These are phyloP conservation scores for Chymomyza caudatula DNA, from an alignment of 2,888 invertebrate species.

Conservation along the genomic window DNA sequence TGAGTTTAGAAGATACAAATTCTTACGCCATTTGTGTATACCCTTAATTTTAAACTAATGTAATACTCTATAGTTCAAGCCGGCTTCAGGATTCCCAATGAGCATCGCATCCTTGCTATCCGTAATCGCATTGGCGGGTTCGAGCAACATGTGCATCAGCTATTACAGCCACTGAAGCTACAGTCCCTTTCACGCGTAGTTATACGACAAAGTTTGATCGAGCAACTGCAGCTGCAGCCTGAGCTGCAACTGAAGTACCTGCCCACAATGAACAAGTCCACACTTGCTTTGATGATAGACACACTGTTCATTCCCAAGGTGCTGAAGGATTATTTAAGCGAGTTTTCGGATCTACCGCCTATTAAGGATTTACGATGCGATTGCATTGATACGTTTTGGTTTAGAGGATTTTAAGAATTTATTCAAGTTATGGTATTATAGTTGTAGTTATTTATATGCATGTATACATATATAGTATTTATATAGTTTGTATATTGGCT, in stretches of 20 bases:
- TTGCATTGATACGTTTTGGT: constrained; percentile 9
- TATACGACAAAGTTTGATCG: constrained; percentile 65
- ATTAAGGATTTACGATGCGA: constrained; percentile 31
- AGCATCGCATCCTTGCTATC: constrained; percentile 23
- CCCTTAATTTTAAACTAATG: background rate
- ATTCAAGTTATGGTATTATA: constrained; percentile 34
- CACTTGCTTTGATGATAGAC: constrained; percentile 66
- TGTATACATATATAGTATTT: constrained; percentile 27
- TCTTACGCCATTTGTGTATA: background rate
- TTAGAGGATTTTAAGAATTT: constrained; percentile 24
- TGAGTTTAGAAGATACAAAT: constrained; percentile 56
- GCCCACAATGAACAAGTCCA: constrained; percentile 68
- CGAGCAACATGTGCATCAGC: constrained; percentile 47
- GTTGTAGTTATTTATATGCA: constrained; percentile 21
- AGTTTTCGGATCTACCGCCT: constrained; percentile 72
- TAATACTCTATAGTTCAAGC: constrained; percentile 59
- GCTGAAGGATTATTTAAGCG: constrained; percentile 69
- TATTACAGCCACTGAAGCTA: constrained; percentile 67
- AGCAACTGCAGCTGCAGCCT: constrained; percentile 48
- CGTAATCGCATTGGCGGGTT: constrained; percentile 36
- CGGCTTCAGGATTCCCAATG: constrained; percentile 66
- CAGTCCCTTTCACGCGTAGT: constrained; percentile 71
- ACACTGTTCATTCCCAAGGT: constrained; percentile 69
- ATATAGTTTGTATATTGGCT: constrained; percentile 13
- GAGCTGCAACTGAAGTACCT: constrained; percentile 46